phyloP scores from a whole-genome alignment of 2,888 invertebrate species.

The Adela reaumurella region DNA sequence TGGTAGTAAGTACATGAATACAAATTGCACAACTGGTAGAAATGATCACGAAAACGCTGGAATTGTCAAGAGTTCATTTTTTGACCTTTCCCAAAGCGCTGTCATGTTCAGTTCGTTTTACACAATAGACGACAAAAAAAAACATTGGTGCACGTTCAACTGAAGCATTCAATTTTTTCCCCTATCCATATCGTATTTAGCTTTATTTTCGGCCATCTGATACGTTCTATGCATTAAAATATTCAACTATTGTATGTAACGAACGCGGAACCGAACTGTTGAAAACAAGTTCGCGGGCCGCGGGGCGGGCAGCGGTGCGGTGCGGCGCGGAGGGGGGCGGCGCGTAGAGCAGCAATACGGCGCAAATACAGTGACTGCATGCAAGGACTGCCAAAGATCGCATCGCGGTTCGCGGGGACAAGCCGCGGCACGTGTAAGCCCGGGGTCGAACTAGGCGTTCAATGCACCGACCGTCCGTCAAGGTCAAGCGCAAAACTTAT shows the following conservation, averaged over 20 bases:
- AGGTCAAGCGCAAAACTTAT: neutral
- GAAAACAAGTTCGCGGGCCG: constrained; percentile 13
- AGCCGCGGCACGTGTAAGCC: constrained; percentile 48
- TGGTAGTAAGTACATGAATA: too few relatives aligned
- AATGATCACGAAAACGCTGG: too few relatives aligned
- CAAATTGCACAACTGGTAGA: too few relatives aligned
- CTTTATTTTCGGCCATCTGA: too few relatives aligned
- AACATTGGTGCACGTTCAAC: too few relatives aligned
- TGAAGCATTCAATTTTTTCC: too few relatives aligned
- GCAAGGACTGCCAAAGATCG: constrained; percentile 51
- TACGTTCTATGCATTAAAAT: too few relatives aligned
- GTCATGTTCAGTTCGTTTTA: too few relatives aligned
- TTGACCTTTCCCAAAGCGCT: too few relatives aligned
- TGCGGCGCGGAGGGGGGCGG: constrained; percentile 10
- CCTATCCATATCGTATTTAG: too few relatives aligned
- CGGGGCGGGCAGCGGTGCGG: constrained; percentile 8
- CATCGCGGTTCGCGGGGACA: constrained; percentile 36
- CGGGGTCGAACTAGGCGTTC: constrained; percentile 28
- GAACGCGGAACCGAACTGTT: constrained; percentile 5
- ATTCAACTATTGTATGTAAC: neutral
- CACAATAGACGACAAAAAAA: too few relatives aligned
- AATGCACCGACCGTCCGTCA: neutral
- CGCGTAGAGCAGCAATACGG: constrained; percentile 21
- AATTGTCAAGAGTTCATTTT: too few relatives aligned
- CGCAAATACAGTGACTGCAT: constrained; percentile 45